Conservation (phyloP, 2,113 vertebrate genomes). For the Centrocercus urophasianus region DNA sequence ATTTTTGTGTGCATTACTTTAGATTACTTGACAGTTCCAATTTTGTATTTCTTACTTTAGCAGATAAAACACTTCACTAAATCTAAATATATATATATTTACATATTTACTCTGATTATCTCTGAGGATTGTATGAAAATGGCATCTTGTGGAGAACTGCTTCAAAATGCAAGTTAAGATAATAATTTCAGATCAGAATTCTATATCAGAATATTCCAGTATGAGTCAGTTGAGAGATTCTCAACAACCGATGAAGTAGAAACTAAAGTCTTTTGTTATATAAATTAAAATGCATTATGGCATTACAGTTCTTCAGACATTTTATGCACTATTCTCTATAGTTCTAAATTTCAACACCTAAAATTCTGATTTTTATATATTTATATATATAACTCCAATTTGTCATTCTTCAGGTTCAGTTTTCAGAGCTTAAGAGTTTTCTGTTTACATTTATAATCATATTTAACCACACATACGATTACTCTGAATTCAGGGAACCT, state of each 20-base stretch:
- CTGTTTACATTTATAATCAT: not conserved
- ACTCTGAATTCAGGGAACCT: not conserved
- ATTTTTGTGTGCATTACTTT: not conserved
- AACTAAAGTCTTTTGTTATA: not conserved
- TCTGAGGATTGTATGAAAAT: slow-evolving; percentile 13
- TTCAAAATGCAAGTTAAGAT: not conserved
- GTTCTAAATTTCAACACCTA: not conserved
- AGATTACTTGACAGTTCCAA: not conserved
- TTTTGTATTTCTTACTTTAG: not conserved
- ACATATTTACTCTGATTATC: not conserved
- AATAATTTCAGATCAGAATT: not conserved
- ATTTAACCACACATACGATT: not conserved
- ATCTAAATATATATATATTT: not conserved
- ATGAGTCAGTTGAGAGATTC: not conserved
- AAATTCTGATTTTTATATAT: not conserved
- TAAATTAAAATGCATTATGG: not conserved
- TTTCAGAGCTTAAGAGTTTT: not conserved
- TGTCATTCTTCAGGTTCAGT: not conserved
- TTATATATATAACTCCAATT: not conserved
- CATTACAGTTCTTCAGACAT: not conserved
- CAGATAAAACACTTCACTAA: not conserved
- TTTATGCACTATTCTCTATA: not conserved
- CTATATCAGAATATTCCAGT: not conserved
- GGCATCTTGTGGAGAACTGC: not conserved
- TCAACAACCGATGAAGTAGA: not conserved